phyloP scores from a whole-genome alignment of 2,888 invertebrate genomes.

The Pyralis farinalis region DNA sequence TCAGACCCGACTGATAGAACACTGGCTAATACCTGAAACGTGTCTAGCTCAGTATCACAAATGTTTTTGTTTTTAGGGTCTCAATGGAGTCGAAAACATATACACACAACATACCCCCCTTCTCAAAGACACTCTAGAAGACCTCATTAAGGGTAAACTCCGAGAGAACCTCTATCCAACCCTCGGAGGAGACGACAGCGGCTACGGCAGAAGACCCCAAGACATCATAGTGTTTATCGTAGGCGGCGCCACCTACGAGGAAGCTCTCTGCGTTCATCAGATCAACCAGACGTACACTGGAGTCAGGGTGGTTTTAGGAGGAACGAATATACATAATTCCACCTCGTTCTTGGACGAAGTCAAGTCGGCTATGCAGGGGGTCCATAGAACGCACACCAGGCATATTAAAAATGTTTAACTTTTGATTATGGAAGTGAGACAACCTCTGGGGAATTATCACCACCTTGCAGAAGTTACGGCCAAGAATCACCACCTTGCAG shows the following conservation, averaged over 20 bases:
- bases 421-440: not conserved
- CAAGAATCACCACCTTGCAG: too few species aligned
- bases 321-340: slow-evolving; percentile 95
- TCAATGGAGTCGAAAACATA: slow-evolving; percentile 98
- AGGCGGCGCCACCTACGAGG: slow-evolving; percentile 98
- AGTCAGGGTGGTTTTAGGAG: slow-evolving; percentile 91
- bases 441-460: too few species aligned
- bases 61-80: slow-evolving; percentile 76
- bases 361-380: slow-evolving; percentile 83
- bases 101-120: slow-evolving; percentile 99
- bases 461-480: too few species aligned
- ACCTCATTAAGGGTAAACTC: slow-evolving; percentile 94
- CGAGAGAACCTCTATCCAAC: slow-evolving; percentile 93
- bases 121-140: slow-evolving; percentile 93
- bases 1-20: too few species aligned
- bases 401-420: slow-evolving; percentile 66
- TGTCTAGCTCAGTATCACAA: too few species aligned
- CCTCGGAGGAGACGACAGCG: slow-evolving; percentile 83
- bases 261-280: slow-evolving; percentile 91
- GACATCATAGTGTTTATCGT: slow-evolving; percentile 98
- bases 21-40: too few species aligned
- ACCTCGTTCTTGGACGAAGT: slow-evolving; percentile 90
- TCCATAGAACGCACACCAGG: slow-evolving; percentile 83
- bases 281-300: slow-evolving; percentile 86
- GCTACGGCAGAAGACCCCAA: slow-evolving; percentile 85